Conservation (phyloP, 2,113 vertebrate species). For the Ceratotherium simum region DNA sequence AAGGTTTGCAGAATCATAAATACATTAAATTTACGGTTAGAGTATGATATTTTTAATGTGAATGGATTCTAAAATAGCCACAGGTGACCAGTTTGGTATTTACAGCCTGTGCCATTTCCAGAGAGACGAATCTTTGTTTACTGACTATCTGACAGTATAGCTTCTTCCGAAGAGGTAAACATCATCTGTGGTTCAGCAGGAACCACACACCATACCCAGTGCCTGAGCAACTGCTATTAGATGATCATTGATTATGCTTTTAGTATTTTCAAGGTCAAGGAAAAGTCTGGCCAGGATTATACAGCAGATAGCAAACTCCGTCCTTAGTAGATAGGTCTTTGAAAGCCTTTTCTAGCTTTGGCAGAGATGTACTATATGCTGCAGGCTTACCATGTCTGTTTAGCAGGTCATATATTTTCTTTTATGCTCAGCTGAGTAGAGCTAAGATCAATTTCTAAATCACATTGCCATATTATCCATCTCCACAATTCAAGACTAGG, state of each 20-base stretch:
- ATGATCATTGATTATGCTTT: constrained; percentile 42
- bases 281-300: constrained; percentile 68
- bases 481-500: constrained; percentile 71
- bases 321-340: constrained; percentile 58
- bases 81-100: constrained; percentile 40
- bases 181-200: constrained; percentile 38
- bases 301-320: constrained; percentile 61
- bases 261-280: constrained; percentile 76
- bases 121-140: constrained; percentile 58
- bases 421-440: constrained; percentile 81
- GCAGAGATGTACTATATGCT: constrained; percentile 77
- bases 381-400: constrained; percentile 73
- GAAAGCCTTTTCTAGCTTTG: constrained; percentile 77
- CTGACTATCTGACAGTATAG: neutral
- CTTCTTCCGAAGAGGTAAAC: constrained; percentile 63
- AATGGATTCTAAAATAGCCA: constrained; percentile 34
- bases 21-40: neutral
- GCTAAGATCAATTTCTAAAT: constrained; percentile 84
- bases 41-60: neutral
- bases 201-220: neutral
- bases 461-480: constrained; percentile 80
- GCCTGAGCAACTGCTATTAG: neutral
- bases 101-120: constrained; percentile 50
- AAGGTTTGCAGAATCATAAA: neutral
- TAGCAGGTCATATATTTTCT: constrained; percentile 83